Conservation (phyloP, 1,140 invertebrate species). For the Carposina sasakii region DNA sequence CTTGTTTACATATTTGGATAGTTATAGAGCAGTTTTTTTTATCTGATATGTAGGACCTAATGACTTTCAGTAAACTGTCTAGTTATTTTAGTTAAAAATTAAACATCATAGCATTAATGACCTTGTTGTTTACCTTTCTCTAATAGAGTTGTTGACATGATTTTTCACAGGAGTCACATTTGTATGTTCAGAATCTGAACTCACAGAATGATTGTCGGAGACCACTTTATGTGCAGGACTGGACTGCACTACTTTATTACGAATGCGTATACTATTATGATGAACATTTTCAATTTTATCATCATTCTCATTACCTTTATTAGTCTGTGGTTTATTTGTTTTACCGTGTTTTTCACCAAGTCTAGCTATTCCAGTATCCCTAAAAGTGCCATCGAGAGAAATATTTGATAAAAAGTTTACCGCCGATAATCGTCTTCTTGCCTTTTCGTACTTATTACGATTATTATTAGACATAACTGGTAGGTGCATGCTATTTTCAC, state of each 20-base stretch:
- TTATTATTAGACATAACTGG: too few relatives aligned
- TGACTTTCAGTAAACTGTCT: too few relatives aligned
- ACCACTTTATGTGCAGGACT: conserved; percentile 55
- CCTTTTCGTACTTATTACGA: conserved; percentile 64
- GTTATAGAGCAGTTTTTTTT: too few relatives aligned
- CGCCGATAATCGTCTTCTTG: conserved; percentile 84
- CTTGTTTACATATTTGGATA: too few relatives aligned
- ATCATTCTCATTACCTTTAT: conserved; percentile 11
- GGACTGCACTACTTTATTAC: conserved; percentile 39
- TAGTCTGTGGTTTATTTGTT: too few relatives aligned
- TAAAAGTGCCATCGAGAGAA: conserved; percentile 92
- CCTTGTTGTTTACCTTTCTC: conserved; percentile 73
- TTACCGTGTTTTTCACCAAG: conserved; percentile 48
- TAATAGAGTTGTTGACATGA: conserved; percentile 63
- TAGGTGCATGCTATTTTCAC: too few relatives aligned
- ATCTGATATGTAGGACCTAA: too few relatives aligned
- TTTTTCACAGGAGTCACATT: conserved; percentile 48
- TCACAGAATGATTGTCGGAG: conserved; percentile 74
- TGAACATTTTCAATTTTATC: neutral
- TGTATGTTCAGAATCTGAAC: conserved; percentile 79
- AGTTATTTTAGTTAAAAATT: too few relatives aligned
- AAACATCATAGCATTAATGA: conserved; percentile 10
- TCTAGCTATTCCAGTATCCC: conserved; percentile 75
- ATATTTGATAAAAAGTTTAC: conserved; percentile 95
- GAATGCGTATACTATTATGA: conserved; percentile 33